Evolutionary conservation across 2,797 vertebrate species (phyloP).

Genomic region (Anguilla pacifica): DNA sequence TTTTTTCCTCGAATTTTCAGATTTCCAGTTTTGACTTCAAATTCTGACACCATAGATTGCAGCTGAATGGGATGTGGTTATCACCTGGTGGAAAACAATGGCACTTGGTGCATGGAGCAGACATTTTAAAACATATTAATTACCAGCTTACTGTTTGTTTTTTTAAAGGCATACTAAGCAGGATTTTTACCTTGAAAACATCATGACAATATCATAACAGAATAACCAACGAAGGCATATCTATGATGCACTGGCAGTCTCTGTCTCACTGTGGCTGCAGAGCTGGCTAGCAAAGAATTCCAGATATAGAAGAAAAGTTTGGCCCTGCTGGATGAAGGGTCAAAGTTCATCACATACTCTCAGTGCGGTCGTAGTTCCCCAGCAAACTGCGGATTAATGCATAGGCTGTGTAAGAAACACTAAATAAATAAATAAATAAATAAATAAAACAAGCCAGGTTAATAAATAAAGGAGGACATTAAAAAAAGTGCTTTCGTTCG

Average conservation of each 20-base stretch:
- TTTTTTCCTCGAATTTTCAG: neutral
- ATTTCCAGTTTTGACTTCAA: neutral
- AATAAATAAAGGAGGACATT: neutral
- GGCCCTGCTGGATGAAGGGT: neutral
- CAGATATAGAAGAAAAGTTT: neutral
- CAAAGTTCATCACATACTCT: neutral
- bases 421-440: slow-evolving; percentile 1
- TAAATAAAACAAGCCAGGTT: neutral
- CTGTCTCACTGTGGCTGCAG: too few relatives aligned
- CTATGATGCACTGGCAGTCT: too few relatives aligned
- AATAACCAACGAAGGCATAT: too few relatives aligned
- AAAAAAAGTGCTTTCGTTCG: neutral
- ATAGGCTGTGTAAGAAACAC: neutral
- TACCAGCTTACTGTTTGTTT: neutral
- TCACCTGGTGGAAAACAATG: neutral
- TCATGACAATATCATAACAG: too few relatives aligned
- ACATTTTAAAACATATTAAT: neutral
- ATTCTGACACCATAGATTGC: neutral
- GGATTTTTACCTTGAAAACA: too few relatives aligned
- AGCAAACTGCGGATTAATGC: neutral
- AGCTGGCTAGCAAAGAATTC: too few relatives aligned
- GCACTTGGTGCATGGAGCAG: neutral
- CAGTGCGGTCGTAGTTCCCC: neutral
- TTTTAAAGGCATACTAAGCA: neutral
- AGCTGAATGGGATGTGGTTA: neutral